Percentiles rank a stretch among this genome's conserved stretches.
Conservation (phyloP, 2,888 invertebrate genomes). For the Drosophila incognita region DNA sequence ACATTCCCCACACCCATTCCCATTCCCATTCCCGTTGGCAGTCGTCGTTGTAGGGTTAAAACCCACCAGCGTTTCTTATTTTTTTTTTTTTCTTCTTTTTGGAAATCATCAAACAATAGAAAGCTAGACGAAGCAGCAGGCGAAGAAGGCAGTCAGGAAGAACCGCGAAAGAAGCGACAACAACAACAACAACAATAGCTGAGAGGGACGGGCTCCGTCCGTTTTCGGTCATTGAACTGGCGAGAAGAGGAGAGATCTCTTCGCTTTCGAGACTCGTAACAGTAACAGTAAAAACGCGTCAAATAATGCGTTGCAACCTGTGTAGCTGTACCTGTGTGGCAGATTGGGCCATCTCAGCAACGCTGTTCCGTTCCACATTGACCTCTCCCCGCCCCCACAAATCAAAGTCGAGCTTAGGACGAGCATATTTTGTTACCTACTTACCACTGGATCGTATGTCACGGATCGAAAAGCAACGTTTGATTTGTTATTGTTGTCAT, state of each 20-base stretch:
- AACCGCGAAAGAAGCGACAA: conserved; percentile 78
- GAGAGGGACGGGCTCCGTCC: conserved; percentile 53
- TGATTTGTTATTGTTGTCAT: background rate
- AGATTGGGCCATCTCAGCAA: conserved; percentile 8
- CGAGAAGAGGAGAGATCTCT: conserved; percentile 60
- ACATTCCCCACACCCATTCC: conserved; percentile 13
- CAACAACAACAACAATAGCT: conserved; percentile 56
- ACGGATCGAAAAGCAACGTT: background rate
- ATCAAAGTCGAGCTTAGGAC: background rate
- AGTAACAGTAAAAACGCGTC: conserved; percentile 68
- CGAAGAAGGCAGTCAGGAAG: conserved; percentile 76
- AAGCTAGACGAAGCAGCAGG: conserved; percentile 77
- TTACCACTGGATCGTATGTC: background rate
- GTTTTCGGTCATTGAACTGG: conserved; percentile 75
- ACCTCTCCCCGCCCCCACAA: conserved; percentile 33
- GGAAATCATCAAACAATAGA: conserved; percentile 79
- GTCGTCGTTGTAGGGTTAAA: conserved; percentile 70
- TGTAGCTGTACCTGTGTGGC: conserved; percentile 31
- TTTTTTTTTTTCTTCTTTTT: conserved; percentile 58
- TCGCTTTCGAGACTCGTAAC: conserved; percentile 67
- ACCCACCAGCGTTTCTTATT: conserved; percentile 69
- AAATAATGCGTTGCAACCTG: conserved; percentile 52
- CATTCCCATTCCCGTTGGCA: conserved; percentile 42
- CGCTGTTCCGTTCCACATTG: conserved; percentile 36
- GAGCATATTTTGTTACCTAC: conserved; percentile 6